Conservation (phyloP, 64 coral and sea anemone genomes). For the Anthopleura sola region DNA sequence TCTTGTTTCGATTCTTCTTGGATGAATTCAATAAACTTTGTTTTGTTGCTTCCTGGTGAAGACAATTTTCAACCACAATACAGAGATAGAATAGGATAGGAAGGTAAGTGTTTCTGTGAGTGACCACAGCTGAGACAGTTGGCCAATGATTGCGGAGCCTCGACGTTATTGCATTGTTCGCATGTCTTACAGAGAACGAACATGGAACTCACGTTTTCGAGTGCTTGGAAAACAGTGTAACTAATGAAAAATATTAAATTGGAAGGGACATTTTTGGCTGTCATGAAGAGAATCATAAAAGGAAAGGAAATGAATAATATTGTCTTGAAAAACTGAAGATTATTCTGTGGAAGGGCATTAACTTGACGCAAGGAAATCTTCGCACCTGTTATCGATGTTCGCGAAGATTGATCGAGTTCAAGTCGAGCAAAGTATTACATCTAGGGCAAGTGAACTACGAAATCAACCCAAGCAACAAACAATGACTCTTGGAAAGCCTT, state of each 20-base stretch:
- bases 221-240: constrained; percentile 1
- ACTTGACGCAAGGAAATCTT: not conserved
- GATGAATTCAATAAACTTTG: not conserved
- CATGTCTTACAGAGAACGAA: not conserved
- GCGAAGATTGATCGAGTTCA: not conserved
- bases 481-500: not conserved
- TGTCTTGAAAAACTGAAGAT: not conserved
- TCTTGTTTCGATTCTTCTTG: not conserved
- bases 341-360: not conserved
- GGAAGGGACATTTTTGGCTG: not conserved
- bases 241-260: not conserved
- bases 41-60: not conserved
- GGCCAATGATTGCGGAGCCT: not conserved
- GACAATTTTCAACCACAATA: not conserved
- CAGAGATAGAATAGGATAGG: not conserved
- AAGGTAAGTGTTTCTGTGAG: not conserved
- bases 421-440: not conserved
- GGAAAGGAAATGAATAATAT: not conserved
- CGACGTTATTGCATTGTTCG: not conserved
- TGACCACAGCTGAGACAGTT: not conserved
- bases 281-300: not conserved
- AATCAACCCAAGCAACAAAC: not conserved
- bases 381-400: constrained; percentile 4
- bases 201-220: not conserved
- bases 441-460: not conserved